Conservation (phyloP, 1,140 invertebrate species). For the Drosophila miranda region DNA sequence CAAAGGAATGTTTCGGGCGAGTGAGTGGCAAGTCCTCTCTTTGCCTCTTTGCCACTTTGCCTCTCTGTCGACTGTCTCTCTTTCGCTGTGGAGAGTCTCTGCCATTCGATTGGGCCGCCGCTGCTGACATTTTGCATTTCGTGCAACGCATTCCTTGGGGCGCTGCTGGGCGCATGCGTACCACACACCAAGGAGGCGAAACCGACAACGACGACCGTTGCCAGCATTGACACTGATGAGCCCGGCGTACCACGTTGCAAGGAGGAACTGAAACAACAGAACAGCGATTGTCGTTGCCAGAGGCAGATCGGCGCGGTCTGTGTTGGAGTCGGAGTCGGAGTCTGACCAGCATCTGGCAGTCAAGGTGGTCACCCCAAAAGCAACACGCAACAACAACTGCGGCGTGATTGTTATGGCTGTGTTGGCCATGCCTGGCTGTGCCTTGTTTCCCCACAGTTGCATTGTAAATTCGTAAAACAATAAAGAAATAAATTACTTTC, state of each 20-base stretch:
- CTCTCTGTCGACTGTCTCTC: too few species aligned
- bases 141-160: conserved; percentile 80
- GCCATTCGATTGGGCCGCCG: conserved; percentile 67
- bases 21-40: conserved; percentile 40
- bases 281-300: conserved; percentile 41
- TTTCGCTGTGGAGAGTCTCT: conserved; percentile 11
- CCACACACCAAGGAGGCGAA: conserved; percentile 72
- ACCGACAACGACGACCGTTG: conserved; percentile 47
- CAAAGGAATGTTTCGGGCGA: conserved; percentile 68
- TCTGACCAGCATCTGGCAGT: conserved; percentile 56
- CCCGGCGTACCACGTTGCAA: conserved; percentile 23
- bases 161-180: conserved; percentile 78
- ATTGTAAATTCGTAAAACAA: conserved; percentile 82
- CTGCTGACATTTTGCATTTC: conserved; percentile 82
- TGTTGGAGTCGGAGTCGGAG: conserved; percentile 15
- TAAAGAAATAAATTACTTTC: conserved; percentile 82
- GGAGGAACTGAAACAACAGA: conserved; percentile 13
- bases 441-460: conserved; percentile 73
- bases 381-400: conserved; percentile 78
- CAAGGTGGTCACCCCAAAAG: conserved; percentile 80
- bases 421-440: conserved; percentile 48
- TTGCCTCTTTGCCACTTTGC: not conserved
- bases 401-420: conserved; percentile 79
- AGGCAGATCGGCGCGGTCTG: conserved; percentile 30
- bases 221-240: conserved; percentile 80